Percentiles rank a stretch among this genome's conserved stretches.
These are phyloP conservation scores for Dorcus hopei DNA, from an alignment of 2,888 invertebrate genomes.

Conservation along the genomic window DNA sequence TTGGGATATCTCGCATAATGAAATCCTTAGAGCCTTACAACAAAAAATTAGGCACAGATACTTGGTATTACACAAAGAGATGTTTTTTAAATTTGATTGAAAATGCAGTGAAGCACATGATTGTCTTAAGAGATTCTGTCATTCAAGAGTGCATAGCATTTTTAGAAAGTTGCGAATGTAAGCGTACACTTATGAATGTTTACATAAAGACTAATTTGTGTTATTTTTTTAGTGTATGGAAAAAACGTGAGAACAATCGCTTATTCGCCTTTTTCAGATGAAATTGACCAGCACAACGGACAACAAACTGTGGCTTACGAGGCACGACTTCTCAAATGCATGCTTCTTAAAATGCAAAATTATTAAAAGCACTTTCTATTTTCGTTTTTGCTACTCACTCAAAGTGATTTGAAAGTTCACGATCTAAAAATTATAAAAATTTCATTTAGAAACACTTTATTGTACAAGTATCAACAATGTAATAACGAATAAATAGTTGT, in stretches of 20 bases:
- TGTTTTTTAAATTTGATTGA: conserved; percentile 92
- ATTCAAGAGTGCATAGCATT: conserved; percentile 85
- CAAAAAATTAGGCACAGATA: conserved; percentile 94
- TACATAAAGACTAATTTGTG: conserved; percentile 5
- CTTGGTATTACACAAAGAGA: conserved; percentile 97
- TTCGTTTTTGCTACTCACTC: too few relatives aligned
- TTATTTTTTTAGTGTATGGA: conserved; percentile 69
- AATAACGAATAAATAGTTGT: too few relatives aligned
- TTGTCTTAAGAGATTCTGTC: conserved; percentile 82
- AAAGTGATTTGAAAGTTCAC: background rate
- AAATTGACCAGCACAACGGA: conserved; percentile 63
- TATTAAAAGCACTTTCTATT: conserved; percentile 20
- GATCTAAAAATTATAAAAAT: too few relatives aligned
- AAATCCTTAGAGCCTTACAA: conserved; percentile 94
- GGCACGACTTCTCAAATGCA: conserved; percentile 76
- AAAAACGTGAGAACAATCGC: conserved; percentile 78
- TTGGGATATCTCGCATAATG: conserved; percentile 95
- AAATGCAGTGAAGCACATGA: conserved; percentile 86
- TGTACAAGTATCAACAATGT: too few relatives aligned
- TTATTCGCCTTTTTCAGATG: conserved; percentile 75
- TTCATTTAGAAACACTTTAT: too few relatives aligned
- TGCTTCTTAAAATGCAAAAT: conserved; percentile 67
- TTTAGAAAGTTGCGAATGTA: conserved; percentile 84
- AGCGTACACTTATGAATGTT: conserved; percentile 21
- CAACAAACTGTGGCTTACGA: conserved; percentile 91